These are phyloP conservation scores for Platycheirus albimanus DNA, from an alignment of 2,888 invertebrate species.

Conservation along the genomic window DNA sequence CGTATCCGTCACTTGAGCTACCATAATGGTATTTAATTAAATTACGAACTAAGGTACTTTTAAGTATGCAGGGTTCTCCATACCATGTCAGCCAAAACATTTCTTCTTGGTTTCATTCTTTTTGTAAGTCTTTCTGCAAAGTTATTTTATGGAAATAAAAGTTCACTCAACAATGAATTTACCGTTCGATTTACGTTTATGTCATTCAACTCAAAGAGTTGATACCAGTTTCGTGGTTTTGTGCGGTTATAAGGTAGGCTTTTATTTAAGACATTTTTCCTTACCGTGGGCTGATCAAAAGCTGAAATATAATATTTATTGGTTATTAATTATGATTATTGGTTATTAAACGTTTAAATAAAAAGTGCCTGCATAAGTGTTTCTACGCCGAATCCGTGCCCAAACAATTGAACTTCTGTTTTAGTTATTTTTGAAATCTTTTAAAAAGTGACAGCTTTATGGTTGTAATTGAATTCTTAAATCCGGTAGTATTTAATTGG, in stretches of 20 bases:
- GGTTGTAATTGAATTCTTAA: too few species aligned
- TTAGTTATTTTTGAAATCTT: too few species aligned
- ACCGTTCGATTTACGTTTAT: conserved; percentile 59
- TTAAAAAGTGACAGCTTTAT: too few species aligned
- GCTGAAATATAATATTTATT: too few species aligned
- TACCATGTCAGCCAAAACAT: neutral
- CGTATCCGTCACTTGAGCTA: conserved; percentile 23
- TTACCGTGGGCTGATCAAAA: too few species aligned
- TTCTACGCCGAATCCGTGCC: too few species aligned
- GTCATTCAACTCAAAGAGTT: conserved; percentile 50
- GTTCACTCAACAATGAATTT: conserved; percentile 51
- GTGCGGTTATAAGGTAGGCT: neutral
- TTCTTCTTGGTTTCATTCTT: conserved; percentile 7
- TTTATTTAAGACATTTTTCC: too few species aligned
- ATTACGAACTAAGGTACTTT: conserved; percentile 46
- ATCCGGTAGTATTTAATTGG: too few species aligned
- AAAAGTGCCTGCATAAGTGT: too few species aligned
- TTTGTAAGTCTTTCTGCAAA: conserved; percentile 13
- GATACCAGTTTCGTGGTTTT: conserved; percentile 44
- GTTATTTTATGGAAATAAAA: conserved; percentile 53
- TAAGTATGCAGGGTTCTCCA: conserved; percentile 26
- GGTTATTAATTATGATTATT: too few species aligned
- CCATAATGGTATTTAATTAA: conserved; percentile 54
- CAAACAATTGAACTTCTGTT: too few species aligned
- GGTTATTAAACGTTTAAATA: too few species aligned